Evolutionary conservation across 2,113 vertebrate genomes (phyloP).

Genomic region (Centrocercus urophasianus): DNA sequence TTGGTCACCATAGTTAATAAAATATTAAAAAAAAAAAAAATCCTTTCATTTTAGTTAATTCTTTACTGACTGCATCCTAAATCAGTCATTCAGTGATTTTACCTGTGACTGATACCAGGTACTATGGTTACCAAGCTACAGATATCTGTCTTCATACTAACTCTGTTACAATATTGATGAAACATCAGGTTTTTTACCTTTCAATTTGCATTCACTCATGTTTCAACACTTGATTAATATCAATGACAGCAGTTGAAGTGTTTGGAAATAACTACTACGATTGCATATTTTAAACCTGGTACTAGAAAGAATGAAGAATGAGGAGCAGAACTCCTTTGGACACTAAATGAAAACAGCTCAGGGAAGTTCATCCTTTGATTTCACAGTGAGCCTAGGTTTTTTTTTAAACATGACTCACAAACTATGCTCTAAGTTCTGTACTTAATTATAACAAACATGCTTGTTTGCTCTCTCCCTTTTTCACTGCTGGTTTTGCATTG

Average conservation of each 20-base stretch:
- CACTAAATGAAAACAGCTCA: background rate
- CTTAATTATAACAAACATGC: constrained; percentile 74
- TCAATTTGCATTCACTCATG: background rate
- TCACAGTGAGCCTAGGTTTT: background rate
- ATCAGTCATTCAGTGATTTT: background rate
- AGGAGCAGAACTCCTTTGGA: background rate
- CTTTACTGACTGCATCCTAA: background rate
- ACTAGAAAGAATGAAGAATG: background rate
- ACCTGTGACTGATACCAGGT: background rate
- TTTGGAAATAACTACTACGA: background rate
- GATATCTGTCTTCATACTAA: background rate
- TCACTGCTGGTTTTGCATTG: constrained; percentile 51
- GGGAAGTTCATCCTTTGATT: background rate
- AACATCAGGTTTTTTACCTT: background rate
- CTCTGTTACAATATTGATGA: background rate
- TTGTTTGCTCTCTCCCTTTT: constrained; percentile 58
- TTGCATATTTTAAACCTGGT: background rate
- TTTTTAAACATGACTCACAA: background rate
- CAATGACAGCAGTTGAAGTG: background rate
- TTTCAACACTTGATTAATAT: background rate
- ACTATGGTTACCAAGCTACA: background rate
- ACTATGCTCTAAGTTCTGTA: constrained; percentile 5
- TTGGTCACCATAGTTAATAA: background rate
- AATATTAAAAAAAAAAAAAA: background rate
- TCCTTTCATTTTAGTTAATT: background rate